These are phyloP conservation scores for Battus philenor DNA, from an alignment of 1,140 invertebrate species.

Conservation along the genomic window DNA sequence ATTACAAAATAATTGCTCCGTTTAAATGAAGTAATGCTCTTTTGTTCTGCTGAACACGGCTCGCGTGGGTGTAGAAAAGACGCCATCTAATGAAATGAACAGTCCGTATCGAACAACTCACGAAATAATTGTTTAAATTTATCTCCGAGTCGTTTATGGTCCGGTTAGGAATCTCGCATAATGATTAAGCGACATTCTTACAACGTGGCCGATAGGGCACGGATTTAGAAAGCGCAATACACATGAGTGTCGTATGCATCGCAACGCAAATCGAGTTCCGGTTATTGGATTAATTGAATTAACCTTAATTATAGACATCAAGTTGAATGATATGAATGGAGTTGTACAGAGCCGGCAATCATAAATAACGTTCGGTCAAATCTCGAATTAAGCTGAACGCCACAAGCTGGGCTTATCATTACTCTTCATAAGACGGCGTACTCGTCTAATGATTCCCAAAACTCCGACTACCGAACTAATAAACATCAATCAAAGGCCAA, in stretches of 20 bases:
- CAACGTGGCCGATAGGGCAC: slow-evolving; percentile 27
- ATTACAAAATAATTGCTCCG: too few species aligned
- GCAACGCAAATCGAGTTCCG: slow-evolving; percentile 27
- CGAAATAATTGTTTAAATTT: slow-evolving; percentile 57
- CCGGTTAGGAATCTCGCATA: slow-evolving; percentile 34
- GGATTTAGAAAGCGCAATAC: slow-evolving; percentile 24
- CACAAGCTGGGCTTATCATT: slow-evolving; percentile 50
- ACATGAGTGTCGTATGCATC: slow-evolving; percentile 18
- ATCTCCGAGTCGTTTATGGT: slow-evolving; percentile 42
- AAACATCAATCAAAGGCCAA: slow-evolving; percentile 71
- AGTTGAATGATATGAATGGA: slow-evolving; percentile 49
- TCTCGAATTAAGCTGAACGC: slow-evolving; percentile 63
- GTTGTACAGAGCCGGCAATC: slow-evolving; percentile 31
- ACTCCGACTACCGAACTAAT: slow-evolving; percentile 74
- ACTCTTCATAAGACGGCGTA: slow-evolving; percentile 66
- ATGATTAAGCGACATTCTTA: slow-evolving; percentile 25
- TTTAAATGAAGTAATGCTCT: slow-evolving; percentile 18
- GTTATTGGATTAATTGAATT: slow-evolving; percentile 50
- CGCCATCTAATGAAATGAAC: slow-evolving; percentile 45
- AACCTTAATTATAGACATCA: slow-evolving; percentile 47
- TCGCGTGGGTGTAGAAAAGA: slow-evolving; percentile 21
- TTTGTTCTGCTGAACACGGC: slow-evolving; percentile 15
- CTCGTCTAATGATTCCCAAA: slow-evolving; percentile 69
- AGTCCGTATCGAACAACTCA: slow-evolving; percentile 37
- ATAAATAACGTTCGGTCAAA: slow-evolving; percentile 53